Evolutionary conservation across 2,888 invertebrate genomes (phyloP).

Genomic region (Podotricha telesiphe): DNA sequence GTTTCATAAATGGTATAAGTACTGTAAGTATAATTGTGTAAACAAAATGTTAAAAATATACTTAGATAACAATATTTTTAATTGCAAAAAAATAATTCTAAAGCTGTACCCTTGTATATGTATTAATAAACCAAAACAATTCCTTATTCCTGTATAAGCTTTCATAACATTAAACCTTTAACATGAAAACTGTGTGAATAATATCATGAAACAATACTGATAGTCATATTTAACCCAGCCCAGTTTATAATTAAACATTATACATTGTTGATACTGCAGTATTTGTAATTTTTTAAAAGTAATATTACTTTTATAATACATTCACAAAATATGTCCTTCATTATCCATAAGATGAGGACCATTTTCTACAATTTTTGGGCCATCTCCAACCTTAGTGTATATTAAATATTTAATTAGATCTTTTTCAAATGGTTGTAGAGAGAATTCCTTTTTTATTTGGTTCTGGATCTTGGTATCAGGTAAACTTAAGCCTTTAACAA

Average conservation of each 20-base stretch:
- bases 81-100: neutral
- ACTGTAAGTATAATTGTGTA: too few species aligned
- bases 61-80: neutral
- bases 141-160: too few species aligned
- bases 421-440: constrained; percentile 62
- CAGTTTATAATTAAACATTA: too few species aligned
- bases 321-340: constrained; percentile 49
- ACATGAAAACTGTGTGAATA: too few species aligned
- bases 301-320: too few species aligned
- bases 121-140: neutral
- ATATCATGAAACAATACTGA: too few species aligned
- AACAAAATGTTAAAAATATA: neutral
- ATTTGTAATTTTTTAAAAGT: too few species aligned
- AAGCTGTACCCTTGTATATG: neutral
- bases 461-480: constrained; percentile 48
- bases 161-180: too few species aligned
- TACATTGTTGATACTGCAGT: too few species aligned
- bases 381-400: constrained; percentile 91
- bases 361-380: constrained; percentile 84
- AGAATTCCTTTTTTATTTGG: constrained; percentile 56
- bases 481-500: constrained; percentile 61
- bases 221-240: neutral
- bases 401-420: constrained; percentile 92
- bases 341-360: constrained; percentile 64
- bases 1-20: too few species aligned